Percentiles rank a stretch among this genome's conserved stretches.
Conservation (phyloP, 2,888 invertebrate genomes). For the Scaptomyza polygonia region DNA sequence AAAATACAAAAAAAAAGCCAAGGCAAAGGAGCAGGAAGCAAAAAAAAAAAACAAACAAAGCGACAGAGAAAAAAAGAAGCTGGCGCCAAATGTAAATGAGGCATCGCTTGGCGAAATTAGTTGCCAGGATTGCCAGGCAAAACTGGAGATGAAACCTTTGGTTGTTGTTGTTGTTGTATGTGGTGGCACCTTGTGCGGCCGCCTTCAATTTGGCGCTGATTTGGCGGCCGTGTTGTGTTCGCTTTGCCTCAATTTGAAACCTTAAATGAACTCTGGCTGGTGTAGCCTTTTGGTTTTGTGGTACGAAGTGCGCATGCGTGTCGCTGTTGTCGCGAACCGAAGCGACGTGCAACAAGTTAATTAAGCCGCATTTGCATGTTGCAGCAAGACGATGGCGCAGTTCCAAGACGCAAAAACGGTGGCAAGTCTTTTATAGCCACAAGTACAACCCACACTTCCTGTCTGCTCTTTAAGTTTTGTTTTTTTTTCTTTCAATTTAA, state of each 20-base stretch:
- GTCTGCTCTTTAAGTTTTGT: conserved; percentile 27
- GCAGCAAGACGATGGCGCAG: not conserved
- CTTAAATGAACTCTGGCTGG: conserved; percentile 31
- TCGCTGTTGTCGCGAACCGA: conserved; percentile 48
- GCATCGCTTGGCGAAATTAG: conserved; percentile 56
- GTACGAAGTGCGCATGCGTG: conserved; percentile 73
- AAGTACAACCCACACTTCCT: conserved; percentile 75
- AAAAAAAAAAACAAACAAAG: too few species aligned
- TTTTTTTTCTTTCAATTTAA: conserved; percentile 30
- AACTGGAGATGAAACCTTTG: not conserved
- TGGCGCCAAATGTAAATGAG: conserved; percentile 80
- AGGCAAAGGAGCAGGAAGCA: conserved; percentile 21
- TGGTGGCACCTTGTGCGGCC: conserved; percentile 76
- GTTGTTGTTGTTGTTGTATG: not conserved
- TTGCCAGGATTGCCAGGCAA: conserved; percentile 52
- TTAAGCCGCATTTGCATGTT: conserved; percentile 83
- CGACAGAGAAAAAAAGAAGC: conserved; percentile 1
- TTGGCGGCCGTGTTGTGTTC: conserved; percentile 71
- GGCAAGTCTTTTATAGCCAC: conserved; percentile 30
- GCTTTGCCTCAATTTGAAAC: conserved; percentile 56
- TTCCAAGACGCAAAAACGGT: conserved; percentile 2
- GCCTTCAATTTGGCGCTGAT: conserved; percentile 76
- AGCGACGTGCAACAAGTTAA: conserved; percentile 83
- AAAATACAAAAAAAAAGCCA: too few species aligned
- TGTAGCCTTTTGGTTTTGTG: conserved; percentile 3